Base-by-base conservation (phyloP, 2,797 vertebrate species). In the Leuciscus waleckii region DNA sequence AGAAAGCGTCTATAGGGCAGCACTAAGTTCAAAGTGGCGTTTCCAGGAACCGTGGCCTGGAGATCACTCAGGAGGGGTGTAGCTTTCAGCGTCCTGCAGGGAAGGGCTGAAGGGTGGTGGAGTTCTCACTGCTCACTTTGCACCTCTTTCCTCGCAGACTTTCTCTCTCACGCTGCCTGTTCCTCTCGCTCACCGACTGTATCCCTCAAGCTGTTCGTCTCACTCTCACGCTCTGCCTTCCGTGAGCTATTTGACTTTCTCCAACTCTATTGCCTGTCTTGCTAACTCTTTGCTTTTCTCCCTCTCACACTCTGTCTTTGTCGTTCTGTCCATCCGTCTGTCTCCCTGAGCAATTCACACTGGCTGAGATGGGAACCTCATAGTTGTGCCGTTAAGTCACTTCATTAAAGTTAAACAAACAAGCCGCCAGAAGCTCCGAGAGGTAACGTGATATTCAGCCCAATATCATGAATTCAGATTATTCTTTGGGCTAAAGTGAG, bases 401-500 rank as follows among this genome's bases (percentile, higher is more conserved):
- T 84, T 75, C 29, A 65, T 83, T 89, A 81, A 81, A 78, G 6
- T 85, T 77, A 76, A 74, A 86, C 69, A 85, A 88, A 86, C 49
- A 82, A 70, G 39, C 84, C 16, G 23, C 65, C 43, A 76, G 74
- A 81, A 93, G 90, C 83, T 91, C 75, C 29, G 70, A 87, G 89
- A 89, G 84, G 88, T 91, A 92, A 88, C 69, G 85, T 43, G 46
- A 61, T 79, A 68, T 77, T 65, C 29, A 68, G 41, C 84, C 74
- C 39, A 46, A 79, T 83, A 82, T 32, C 43, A 65, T 46, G 80
- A 86, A 88, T 85, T 54, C 83, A 85, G 80, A 88, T 86, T 82
- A 83, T 70, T 87, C 26, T 79, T 90, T 92, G 89, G 86, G 85
- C 93, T 90, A 92, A 88, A 85, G 89, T 87, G 94, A 92, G 92